These are phyloP conservation scores for Murina feae DNA, from an alignment of 2,113 vertebrate species.

Conservation along the genomic window DNA sequence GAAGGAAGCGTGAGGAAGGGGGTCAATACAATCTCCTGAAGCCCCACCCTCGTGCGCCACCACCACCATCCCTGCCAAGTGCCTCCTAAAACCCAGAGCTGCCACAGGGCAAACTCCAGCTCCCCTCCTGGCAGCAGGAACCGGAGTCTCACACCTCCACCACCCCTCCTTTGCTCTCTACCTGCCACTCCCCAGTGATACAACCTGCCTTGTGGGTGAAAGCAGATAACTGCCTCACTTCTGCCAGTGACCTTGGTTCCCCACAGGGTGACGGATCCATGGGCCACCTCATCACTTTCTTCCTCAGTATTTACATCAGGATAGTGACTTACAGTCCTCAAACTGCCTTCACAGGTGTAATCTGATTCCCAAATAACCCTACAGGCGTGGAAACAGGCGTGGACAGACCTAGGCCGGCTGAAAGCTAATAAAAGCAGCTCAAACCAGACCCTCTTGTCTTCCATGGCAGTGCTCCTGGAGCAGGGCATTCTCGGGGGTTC, in stretches of 20 bases:
- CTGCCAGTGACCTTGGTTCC: not conserved
- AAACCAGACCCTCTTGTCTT: not conserved
- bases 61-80: not conserved
- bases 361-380: not conserved
- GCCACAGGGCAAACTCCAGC: not conserved
- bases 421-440: not conserved
- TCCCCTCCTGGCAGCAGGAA: not conserved
- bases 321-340: not conserved
- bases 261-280: not conserved
- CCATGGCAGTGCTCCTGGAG: not conserved
- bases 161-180: not conserved
- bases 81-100: not conserved
- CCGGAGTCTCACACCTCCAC: not conserved
- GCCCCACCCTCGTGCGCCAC: not conserved
- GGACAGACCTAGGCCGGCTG: not conserved
- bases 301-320: not conserved
- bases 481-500: not conserved
- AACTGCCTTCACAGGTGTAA: not conserved
- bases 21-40: not conserved
- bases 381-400: not conserved
- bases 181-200: not conserved
- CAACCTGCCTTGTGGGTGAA: not conserved
- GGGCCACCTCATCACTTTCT: not conserved
- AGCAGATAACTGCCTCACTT: constrained; percentile 22
- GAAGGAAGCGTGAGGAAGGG: not conserved